A percentile compares a stretch with the other conserved stretches of the same genome.
These are phyloP conservation scores for Drosophila persimilis DNA, from an alignment of 1,140 invertebrate species.

Conservation along the genomic window DNA sequence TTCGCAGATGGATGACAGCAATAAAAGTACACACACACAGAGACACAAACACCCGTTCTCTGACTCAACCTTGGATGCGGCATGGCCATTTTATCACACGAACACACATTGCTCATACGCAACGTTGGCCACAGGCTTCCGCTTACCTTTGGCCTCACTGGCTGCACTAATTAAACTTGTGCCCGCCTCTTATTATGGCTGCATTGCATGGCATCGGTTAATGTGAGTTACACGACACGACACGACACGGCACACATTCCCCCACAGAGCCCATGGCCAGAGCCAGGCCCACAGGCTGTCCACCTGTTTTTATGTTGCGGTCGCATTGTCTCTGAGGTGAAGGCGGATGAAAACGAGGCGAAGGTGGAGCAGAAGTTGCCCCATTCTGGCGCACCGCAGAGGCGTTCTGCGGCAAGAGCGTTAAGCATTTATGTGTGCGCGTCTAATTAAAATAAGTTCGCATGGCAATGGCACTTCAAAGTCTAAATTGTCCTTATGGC, in stretches of 20 bases:
- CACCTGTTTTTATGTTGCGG: slow-evolving; percentile 68
- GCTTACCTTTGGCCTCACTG: slow-evolving; percentile 64
- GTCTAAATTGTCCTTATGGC: slow-evolving; percentile 79
- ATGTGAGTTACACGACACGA: slow-evolving; percentile 70
- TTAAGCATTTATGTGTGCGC: slow-evolving; percentile 78
- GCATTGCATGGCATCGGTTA: slow-evolving; percentile 80
- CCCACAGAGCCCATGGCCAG: background rate
- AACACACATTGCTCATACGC: slow-evolving; percentile 80
- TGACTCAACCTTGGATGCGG: slow-evolving; percentile 55
- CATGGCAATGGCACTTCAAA: slow-evolving; percentile 80
- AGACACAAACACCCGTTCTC: slow-evolving; percentile 21
- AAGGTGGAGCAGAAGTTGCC: slow-evolving; percentile 13
- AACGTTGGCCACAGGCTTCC: slow-evolving; percentile 72
- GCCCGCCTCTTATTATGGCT: slow-evolving; percentile 78
- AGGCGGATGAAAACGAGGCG: slow-evolving; percentile 1
- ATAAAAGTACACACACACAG: slow-evolving; percentile 65
- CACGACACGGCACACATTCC: slow-evolving; percentile 13
- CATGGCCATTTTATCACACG: slow-evolving; percentile 73
- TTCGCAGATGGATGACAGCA: slow-evolving; percentile 78
- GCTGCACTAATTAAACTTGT: slow-evolving; percentile 80
- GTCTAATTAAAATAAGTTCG: slow-evolving; percentile 81
- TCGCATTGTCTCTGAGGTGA: slow-evolving; percentile 62
- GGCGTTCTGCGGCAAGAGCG: slow-evolving; percentile 56
- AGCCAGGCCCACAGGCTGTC: slow-evolving; percentile 13
- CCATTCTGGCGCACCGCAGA: slow-evolving; percentile 25